Evolutionary conservation across 1,140 invertebrate species (phyloP), one percentile per base, ranked within the genome.

Genomic region (Drosophila sturtevanti): DNA sequence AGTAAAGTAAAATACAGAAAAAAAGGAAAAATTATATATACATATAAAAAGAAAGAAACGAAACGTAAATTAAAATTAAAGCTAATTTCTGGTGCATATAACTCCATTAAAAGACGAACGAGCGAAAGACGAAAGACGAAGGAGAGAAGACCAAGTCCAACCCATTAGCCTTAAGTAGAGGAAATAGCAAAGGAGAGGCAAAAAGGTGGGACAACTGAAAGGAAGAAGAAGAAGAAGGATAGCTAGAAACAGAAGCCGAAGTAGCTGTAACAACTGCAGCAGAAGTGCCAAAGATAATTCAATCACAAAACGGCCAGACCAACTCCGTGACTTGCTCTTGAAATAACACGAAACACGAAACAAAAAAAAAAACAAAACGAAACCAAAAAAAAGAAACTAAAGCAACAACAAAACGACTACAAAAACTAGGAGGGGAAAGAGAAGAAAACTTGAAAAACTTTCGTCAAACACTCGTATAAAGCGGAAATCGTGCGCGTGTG

Each of bases 61-160:
- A 77, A 77, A 75, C 54, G 65, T 70, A 44, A 73, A 56, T 79
- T 68, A 64, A 67, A 77, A 76, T 54, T 54, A 63, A 70, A 72
- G 82, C 66, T 68, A 81, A 84, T 82, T 80, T 78, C 72, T 76
- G 82, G 87, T 87, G 79, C 81, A 71, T 78, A 87, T 87, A 90
- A 89, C 87, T 89, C 89, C 87, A 90, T 87, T 90, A 79, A 77
- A 67, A 77, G 63, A 35, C 79, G 56, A 87, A 24, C 22, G 22
- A 24, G 4, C n/a, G n/a, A n/a, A 24, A 4, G 4, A 4, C 22
- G 22, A 6, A 31, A 31, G 27, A 31, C 27, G 27, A 31, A 1
- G 4, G 4, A 4, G 4, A 9, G 31, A 10, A 34, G 10, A n/a
- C n/a, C 31, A 44, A 18, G 41, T 44, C 41, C 41, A 7, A 48